Percentiles rank a stretch among this genome's conserved stretches.
These are phyloP conservation scores for Elysia chlorotica DNA, from an alignment of 1,140 invertebrate species.

Conservation along the genomic window DNA sequence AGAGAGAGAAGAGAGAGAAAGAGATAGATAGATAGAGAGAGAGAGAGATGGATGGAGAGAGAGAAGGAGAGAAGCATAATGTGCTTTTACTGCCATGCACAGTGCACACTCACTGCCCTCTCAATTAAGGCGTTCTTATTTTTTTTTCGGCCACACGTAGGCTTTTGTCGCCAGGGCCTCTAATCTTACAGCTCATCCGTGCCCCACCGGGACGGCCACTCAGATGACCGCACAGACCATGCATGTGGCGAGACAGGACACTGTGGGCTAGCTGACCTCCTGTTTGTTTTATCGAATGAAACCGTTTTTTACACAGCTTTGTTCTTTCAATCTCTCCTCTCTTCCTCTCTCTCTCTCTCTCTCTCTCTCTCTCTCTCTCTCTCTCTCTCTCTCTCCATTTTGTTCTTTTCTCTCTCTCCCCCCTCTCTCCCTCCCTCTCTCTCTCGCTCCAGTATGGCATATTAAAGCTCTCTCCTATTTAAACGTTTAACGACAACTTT, in stretches of 20 bases:
- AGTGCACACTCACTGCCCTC: background rate
- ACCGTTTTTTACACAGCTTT: background rate
- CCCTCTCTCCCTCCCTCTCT: conserved; percentile 2
- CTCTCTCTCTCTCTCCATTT: background rate
- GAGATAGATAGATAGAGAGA: too few species aligned
- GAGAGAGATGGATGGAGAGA: too few species aligned
- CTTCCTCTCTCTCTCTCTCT: background rate
- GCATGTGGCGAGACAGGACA: background rate
- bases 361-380: background rate
- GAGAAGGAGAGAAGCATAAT: too few species aligned
- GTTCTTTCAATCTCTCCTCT: background rate
- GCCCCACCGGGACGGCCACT: too few species aligned
- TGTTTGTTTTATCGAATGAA: background rate
- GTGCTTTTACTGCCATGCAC: too few species aligned
- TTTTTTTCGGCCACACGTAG: background rate
- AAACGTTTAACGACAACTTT: too few species aligned
- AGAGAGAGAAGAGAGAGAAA: too few species aligned
- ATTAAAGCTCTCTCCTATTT: too few species aligned
- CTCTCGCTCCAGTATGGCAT: background rate
- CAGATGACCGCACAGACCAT: too few species aligned
- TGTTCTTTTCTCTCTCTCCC: background rate
- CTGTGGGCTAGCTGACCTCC: background rate
- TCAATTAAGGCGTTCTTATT: background rate
- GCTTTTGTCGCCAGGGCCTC: background rate
- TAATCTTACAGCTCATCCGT: background rate